Conservation (phyloP, 1,140 invertebrate genomes). For the Rhizoglyphus robini region DNA sequence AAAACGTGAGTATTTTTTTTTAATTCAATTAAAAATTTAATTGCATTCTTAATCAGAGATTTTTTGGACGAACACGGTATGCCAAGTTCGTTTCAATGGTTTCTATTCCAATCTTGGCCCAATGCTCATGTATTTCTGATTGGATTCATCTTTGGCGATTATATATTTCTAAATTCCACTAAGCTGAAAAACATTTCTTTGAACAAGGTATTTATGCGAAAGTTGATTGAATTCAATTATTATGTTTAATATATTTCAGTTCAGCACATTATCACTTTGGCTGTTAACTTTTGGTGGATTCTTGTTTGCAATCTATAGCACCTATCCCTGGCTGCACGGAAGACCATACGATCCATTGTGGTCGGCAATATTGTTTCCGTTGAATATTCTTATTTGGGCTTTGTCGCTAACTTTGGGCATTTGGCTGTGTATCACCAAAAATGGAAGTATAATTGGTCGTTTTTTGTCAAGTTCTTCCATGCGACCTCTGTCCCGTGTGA, state of each 20-base stretch:
- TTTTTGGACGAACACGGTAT: not conserved
- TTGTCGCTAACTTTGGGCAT: not conserved
- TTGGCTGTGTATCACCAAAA: conserved; percentile 10
- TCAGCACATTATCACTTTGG: too few relatives aligned
- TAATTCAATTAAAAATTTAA: too few relatives aligned
- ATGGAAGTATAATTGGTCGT: conserved; percentile 24
- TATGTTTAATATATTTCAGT: not conserved
- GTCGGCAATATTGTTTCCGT: not conserved
- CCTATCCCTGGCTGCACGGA: not conserved
- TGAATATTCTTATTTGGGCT: not conserved
- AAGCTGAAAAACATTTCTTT: too few relatives aligned
- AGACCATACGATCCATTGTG: not conserved
- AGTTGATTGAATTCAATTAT: not conserved
- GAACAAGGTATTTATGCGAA: not conserved
- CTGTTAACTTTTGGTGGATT: not conserved
- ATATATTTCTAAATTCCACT: not conserved
- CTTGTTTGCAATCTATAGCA: not conserved
- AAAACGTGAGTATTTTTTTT: not conserved
- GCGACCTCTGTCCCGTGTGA: conserved; percentile 23
- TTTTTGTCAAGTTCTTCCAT: conserved; percentile 23
- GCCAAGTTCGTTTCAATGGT: not conserved
- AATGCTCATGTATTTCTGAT: not conserved
- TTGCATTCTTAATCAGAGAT: too few relatives aligned
- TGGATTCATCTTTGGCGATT: not conserved
- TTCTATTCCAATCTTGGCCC: not conserved